Evolutionary conservation across 2,113 vertebrate genomes (phyloP).

Genomic region (Pluvianellus socialis): DNA sequence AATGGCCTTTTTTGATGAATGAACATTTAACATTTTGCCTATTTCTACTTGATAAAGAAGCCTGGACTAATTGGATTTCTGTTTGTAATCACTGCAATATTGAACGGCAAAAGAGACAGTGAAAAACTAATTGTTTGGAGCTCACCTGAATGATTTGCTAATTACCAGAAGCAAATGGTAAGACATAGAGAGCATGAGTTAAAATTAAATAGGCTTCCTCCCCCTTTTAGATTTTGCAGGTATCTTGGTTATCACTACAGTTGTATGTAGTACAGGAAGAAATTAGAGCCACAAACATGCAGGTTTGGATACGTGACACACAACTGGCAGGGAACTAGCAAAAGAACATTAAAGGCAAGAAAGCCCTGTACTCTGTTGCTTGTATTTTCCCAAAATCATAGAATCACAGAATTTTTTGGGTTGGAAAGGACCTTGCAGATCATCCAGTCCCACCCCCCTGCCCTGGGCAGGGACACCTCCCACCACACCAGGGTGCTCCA

Average conservation of each 20-base stretch:
- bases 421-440: too few species aligned
- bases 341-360: not conserved
- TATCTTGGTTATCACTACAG: not conserved
- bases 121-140: not conserved
- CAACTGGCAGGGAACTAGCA: not conserved
- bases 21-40: not conserved
- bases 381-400: not conserved
- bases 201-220: not conserved
- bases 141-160: not conserved
- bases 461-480: too few species aligned
- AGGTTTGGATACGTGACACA: not conserved
- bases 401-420: too few species aligned
- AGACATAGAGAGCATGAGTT: not conserved
- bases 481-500: too few species aligned
- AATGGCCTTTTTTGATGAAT: not conserved
- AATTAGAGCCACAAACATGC: not conserved
- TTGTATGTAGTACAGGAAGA: not conserved
- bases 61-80: not conserved
- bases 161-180: not conserved
- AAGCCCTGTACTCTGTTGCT: not conserved
- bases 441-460: too few species aligned
- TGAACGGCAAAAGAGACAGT: not conserved
- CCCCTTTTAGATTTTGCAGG: not conserved
- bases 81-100: not conserved
- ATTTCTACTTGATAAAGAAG: not conserved